Percentiles rank a stretch among this genome's conserved stretches.
These are phyloP conservation scores for Monopis laevigella DNA, from an alignment of 2,888 invertebrate species.

Conservation along the genomic window DNA sequence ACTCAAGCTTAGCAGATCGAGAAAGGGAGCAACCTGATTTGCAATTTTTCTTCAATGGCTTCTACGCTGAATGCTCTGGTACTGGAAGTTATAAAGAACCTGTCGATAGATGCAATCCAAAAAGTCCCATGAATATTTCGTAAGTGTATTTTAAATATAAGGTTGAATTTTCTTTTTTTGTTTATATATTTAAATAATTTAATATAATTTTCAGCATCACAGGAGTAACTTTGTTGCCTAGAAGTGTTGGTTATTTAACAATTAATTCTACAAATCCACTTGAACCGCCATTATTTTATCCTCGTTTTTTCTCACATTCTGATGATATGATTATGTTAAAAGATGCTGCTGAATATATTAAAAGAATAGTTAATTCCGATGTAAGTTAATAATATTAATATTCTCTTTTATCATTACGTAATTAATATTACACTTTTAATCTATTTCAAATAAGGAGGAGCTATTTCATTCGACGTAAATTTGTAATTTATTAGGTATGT, in stretches of 20 bases:
- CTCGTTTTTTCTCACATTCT: conserved; percentile 37
- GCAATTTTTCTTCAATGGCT: conserved; percentile 73
- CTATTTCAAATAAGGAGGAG: too few species aligned
- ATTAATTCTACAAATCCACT: conserved; percentile 36
- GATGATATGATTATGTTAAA: conserved; percentile 37
- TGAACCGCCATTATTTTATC: conserved; percentile 32
- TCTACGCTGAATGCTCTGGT: conserved; percentile 59
- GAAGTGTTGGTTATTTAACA: conserved; percentile 36
- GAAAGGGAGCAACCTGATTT: conserved; percentile 66
- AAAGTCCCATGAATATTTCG: conserved; percentile 31
- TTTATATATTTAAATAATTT: background rate
- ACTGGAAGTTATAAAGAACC: conserved; percentile 43
- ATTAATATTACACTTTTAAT: too few species aligned
- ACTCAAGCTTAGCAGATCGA: conserved; percentile 65
- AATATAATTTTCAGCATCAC: conserved; percentile 30
- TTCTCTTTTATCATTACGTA: too few species aligned
- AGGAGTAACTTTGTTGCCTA: conserved; percentile 35
- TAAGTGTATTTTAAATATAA: conserved; percentile 22
- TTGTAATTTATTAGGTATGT: too few species aligned
- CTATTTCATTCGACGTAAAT: too few species aligned
- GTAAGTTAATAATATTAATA: too few species aligned
- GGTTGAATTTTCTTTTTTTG: background rate
- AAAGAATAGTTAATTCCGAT: conserved; percentile 29
- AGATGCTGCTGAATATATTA: conserved; percentile 31
- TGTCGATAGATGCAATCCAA: conserved; percentile 25